Evolutionary conservation across 2,888 invertebrate genomes (phyloP).

Genomic region (Oligia strigilis): DNA sequence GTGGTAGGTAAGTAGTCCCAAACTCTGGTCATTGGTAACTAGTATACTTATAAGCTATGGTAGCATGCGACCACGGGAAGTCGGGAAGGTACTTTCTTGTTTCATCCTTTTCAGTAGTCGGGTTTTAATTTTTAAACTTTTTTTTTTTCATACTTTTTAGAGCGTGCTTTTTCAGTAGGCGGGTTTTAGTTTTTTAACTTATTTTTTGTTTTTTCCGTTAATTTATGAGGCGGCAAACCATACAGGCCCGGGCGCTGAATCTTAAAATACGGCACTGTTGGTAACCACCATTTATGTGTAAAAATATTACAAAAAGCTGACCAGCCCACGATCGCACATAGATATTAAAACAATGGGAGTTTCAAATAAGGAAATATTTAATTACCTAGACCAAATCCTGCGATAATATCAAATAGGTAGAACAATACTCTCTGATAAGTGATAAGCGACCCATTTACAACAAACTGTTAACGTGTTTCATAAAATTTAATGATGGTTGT

Average conservation of each 20-base stretch:
- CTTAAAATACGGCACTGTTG: too few relatives aligned
- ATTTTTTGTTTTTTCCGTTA: too few relatives aligned
- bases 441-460: slow-evolving; percentile 36
- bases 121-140: too few relatives aligned
- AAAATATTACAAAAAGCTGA: background rate
- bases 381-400: slow-evolving; percentile 10
- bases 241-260: too few relatives aligned
- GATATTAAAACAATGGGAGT: slow-evolving; percentile 3
- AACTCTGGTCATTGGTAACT: background rate
- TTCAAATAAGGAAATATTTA: slow-evolving; percentile 29
- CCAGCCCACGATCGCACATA: background rate
- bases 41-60: too few relatives aligned
- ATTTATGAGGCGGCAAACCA: too few relatives aligned
- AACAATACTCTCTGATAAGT: slow-evolving; percentile 39
- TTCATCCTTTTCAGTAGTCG: too few relatives aligned
- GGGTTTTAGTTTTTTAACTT: too few relatives aligned
- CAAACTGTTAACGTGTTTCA: slow-evolving; percentile 8
- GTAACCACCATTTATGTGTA: background rate
- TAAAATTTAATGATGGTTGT: slow-evolving; percentile 15
- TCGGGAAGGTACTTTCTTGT: too few relatives aligned
- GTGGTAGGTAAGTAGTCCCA: background rate
- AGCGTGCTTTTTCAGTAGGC: too few relatives aligned
- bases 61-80: too few relatives aligned
- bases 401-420: slow-evolving; percentile 28
- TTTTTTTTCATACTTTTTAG: too few relatives aligned